phyloP scores from a whole-genome alignment of 2,113 vertebrate species.

The Lasiurus borealis region DNA sequence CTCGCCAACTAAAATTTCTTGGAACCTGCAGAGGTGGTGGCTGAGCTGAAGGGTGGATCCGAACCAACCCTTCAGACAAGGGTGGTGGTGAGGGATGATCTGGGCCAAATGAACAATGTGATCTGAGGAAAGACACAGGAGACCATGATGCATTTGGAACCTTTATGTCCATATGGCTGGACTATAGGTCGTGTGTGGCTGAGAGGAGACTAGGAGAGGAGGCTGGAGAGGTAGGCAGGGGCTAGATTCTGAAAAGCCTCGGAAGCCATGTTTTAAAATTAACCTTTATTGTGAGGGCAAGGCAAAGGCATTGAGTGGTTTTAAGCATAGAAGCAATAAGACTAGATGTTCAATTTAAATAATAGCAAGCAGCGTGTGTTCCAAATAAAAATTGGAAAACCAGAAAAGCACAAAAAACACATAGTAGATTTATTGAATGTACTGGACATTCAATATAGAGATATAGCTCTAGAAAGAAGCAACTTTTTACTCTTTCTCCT shows the following conservation, averaged over 20 bases:
- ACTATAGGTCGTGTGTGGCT: background rate
- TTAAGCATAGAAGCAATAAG: background rate
- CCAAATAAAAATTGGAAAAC: slow-evolving; percentile 32
- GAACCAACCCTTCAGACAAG: background rate
- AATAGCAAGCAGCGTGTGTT: background rate
- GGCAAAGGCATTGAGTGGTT: background rate
- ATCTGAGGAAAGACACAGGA: background rate
- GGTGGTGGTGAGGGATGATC: background rate
- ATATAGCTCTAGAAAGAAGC: background rate
- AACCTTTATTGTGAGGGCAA: background rate
- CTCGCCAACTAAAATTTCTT: background rate
- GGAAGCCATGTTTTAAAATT: background rate
- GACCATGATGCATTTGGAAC: background rate
- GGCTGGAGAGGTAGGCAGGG: too few relatives aligned
- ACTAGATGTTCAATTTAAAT: background rate
- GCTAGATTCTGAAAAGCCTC: background rate
- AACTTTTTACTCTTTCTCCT: background rate
- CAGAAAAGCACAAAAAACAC: background rate
- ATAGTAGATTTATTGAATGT: background rate
- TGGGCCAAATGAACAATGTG: background rate
- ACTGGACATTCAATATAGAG: too few relatives aligned
- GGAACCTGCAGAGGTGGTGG: background rate
- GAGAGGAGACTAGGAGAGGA: background rate
- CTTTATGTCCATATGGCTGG: background rate
- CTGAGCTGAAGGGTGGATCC: background rate